Conservation (phyloP, 2,797 vertebrate species). For the Apogon hyalosoma region DNA sequence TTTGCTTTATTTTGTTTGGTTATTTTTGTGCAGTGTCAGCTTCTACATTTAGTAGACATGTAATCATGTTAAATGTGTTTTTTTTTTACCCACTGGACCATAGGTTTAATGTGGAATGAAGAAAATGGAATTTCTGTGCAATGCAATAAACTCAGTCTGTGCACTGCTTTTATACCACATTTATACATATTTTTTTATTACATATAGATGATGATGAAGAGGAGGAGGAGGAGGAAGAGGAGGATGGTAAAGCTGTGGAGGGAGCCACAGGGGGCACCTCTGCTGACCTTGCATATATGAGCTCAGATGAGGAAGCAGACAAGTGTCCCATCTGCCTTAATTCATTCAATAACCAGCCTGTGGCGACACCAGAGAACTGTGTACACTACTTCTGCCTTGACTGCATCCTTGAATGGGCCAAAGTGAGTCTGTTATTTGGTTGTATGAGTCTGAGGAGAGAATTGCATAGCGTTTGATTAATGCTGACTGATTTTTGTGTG, state of each 20-base stretch:
- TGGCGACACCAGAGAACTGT: constrained; percentile 95
- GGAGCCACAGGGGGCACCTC: constrained; percentile 44
- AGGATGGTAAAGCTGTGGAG: constrained; percentile 72
- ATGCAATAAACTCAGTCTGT: no score
- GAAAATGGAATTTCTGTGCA: no score
- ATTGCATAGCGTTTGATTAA: no score
- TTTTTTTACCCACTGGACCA: no score
- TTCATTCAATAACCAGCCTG: constrained; percentile 90
- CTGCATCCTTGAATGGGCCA: constrained; percentile 96
- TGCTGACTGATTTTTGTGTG: no score
- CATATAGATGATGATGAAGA: constrained; percentile 71
- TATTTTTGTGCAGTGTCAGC: background rate
- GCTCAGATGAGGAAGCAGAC: constrained; percentile 92
- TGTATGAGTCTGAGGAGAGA: background rate
- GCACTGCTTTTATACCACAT: background rate
- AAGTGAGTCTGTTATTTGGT: constrained; percentile 82
- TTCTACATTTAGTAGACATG: no score
- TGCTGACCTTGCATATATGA: constrained; percentile 56
- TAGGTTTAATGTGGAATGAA: no score
- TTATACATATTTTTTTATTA: constrained; percentile 27
- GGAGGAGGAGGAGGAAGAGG: constrained; percentile 69
- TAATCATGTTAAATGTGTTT: no score
- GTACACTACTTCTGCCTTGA: constrained; percentile 97
- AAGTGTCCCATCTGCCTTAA: constrained; percentile 98
- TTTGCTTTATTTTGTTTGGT: background rate